Conservation (phyloP, 2,888 invertebrate genomes). For the Furcula furcula region DNA sequence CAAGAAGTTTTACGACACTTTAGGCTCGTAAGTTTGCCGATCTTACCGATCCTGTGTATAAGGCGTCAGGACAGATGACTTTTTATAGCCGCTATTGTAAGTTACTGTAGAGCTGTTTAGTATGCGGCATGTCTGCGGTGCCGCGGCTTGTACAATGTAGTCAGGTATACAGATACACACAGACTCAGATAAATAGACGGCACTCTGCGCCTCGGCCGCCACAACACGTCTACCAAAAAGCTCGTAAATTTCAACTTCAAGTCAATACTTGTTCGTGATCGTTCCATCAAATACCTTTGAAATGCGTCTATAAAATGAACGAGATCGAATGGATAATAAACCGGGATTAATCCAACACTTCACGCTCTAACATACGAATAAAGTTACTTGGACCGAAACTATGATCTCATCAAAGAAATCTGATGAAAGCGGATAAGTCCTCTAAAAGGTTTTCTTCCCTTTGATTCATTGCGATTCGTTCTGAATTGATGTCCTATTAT, state of each 20-base stretch:
- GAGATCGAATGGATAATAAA: slow-evolving; percentile 47
- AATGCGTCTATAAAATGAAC: slow-evolving; percentile 41
- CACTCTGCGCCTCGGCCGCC: slow-evolving; percentile 33
- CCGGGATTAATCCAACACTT: slow-evolving; percentile 43
- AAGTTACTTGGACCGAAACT: slow-evolving; percentile 10
- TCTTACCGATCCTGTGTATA: slow-evolving; percentile 34
- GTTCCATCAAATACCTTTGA: slow-evolving; percentile 35
- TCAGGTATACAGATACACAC: slow-evolving; percentile 45
- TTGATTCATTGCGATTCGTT: slow-evolving; percentile 46
- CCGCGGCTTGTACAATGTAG: slow-evolving; percentile 51
- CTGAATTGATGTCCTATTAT: slow-evolving; percentile 69
- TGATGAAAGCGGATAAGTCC: slow-evolving; percentile 19
- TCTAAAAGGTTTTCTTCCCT: slow-evolving; percentile 35
- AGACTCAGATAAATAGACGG: slow-evolving; percentile 47
- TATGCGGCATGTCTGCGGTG: slow-evolving; percentile 50
- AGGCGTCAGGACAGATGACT: slow-evolving; percentile 39
- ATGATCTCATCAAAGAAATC: slow-evolving; percentile 11
- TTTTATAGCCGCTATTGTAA: slow-evolving; percentile 61
- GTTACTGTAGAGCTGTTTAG: slow-evolving; percentile 54
- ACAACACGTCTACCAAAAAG: slow-evolving; percentile 31
- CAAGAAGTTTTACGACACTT: slow-evolving; percentile 25
- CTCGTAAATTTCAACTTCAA: slow-evolving; percentile 38
- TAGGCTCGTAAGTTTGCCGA: slow-evolving; percentile 27
- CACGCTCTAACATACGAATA: slow-evolving; percentile 41
- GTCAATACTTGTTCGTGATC: slow-evolving; percentile 38